Conservation (phyloP, 2,113 vertebrate genomes). For the Pyxicephalus adspersus region DNA sequence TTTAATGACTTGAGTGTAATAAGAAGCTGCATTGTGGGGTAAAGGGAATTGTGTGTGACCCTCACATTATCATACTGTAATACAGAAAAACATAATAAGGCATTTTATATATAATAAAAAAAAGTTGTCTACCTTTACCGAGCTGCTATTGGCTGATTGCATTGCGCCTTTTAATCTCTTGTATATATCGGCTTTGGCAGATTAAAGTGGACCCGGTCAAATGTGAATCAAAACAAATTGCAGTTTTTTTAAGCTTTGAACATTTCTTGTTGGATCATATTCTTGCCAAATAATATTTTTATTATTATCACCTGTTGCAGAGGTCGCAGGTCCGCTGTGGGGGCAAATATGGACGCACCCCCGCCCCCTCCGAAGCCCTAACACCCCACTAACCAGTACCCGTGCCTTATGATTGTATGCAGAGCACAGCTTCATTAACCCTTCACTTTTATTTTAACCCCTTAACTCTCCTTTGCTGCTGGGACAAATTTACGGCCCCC, state of each 20-base stretch:
- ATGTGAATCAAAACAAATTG: conserved; percentile 15
- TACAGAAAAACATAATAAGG: not conserved
- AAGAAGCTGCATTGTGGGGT: not conserved
- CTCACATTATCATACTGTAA: conserved; percentile 5
- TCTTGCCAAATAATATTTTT: conserved; percentile 30
- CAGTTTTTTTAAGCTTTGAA: conserved; percentile 12
- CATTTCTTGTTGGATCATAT: conserved; percentile 43
- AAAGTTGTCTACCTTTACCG: not conserved
- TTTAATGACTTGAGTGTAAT: conserved; percentile 4
- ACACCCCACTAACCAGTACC: too few relatives aligned
- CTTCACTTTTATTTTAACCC: too few relatives aligned
- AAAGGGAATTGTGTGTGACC: not conserved
- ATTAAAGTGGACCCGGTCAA: conserved; percentile 16
- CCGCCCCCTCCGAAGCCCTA: too few relatives aligned
- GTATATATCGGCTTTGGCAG: conserved; percentile 5
- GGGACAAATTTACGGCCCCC: too few relatives aligned
- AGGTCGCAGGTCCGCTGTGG: too few relatives aligned
- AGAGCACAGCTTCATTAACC: too few relatives aligned
- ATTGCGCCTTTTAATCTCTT: conserved; percentile 13
- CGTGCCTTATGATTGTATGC: too few relatives aligned
- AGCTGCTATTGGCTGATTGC: conserved; percentile 44
- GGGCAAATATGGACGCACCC: too few relatives aligned
- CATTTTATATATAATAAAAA: not conserved
- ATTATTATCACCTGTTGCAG: not conserved
- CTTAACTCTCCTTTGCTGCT: too few relatives aligned